Evolutionary conservation across 2,797 vertebrate genomes (phyloP), one percentile per base, ranked within the genome.

Genomic region (Sardinella longiceps): DNA sequence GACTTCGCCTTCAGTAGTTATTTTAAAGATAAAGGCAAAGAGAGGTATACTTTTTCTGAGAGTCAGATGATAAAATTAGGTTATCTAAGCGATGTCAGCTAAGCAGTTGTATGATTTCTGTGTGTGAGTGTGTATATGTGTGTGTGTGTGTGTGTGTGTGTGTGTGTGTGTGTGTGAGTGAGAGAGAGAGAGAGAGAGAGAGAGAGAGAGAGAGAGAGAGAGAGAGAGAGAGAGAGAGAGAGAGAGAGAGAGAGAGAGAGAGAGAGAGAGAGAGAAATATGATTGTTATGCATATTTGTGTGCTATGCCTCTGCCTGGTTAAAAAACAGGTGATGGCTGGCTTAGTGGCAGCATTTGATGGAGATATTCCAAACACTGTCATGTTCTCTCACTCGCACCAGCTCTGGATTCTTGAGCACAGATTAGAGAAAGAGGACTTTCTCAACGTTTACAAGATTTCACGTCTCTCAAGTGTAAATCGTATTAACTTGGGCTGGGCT

Each of bases 41-140:
- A 11, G 6, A 23, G 28, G 12, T n/a, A 60, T 9, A 7, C 6
- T 60, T 25, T 60, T n/a, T 15, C 6, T 23, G 70, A 77, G 70
- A 14, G 39, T 39, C 37, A 39, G 33, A 43, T 9, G 18, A 37
- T 43, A 33, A 74, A 74, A 74, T 74, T 15, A 74, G 66, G 66
- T 46, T 43, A n/a, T n/a, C n/a, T 1, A 6, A 58, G n/a, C n/a
- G n/a, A 23, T 50, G n/a, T 66, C 4, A 20, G 14, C 25, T 33
- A 33, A 66, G 5, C 10, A 66, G 33, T 66, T 28, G 30, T 66
- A 66, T 33, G 1, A 12, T 70, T n/a, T 70, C 28, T 70, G 63
- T 70, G 63, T 70, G 63, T 70, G 63, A 15, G 63, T 66, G 28
- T 66, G 60, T 63, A 25, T 63, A n/a, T 60, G n/a, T 60, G 63